Evolutionary conservation across 2,888 invertebrate species (phyloP), one percentile per base, ranked within the genome.

Genomic region (Piscicola geometra): DNA sequence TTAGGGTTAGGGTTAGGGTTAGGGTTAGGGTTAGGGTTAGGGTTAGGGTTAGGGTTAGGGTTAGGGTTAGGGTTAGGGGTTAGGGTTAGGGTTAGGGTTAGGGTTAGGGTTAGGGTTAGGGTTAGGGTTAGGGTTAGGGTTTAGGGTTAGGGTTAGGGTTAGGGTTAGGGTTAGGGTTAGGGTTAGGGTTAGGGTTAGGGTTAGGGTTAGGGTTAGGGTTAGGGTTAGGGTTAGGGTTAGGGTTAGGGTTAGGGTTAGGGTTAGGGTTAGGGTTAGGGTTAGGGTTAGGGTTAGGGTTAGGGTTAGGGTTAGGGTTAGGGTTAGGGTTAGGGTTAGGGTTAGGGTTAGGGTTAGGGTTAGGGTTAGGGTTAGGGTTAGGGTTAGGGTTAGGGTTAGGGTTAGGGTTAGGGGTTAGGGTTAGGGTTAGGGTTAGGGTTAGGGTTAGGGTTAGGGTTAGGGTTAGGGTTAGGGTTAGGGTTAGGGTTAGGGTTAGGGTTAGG

Each of bases 1-100:
- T 78, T 76, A 67, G 76, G 78, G 76, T 76, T 76, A 75, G 75
- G 78, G 76, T 77, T 78, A 75, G 75, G 77, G 80, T 78, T 79
- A 78, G 79, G 80, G 79, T 78, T 79, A 79, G 76, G 78, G 78
- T 76, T 79, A 77, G 77, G 79, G 78, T 78, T 73, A 75, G 77
- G 77, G 74, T 78, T 77, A 76, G 76, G 78, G 79, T 77, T 79
- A 76, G 77, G 76, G 76, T 76, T 78, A 76, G 78, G 78, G 77
- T 78, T 76, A 74, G 76, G 78, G 77, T 78, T 78, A 78, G 78
- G 78, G 77, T 78, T 78, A 77, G 78, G 78, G 78, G 77, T 78
- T 78, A 77, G 78, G 78, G 77, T 77, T 78, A 75, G 78, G 78
- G 78, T 78, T 76, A 76, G 77, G 78, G 77, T 76, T 76, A 76